Evolutionary conservation across 2,888 invertebrate species (phyloP).

Genomic region (Drosophila mimica): DNA sequence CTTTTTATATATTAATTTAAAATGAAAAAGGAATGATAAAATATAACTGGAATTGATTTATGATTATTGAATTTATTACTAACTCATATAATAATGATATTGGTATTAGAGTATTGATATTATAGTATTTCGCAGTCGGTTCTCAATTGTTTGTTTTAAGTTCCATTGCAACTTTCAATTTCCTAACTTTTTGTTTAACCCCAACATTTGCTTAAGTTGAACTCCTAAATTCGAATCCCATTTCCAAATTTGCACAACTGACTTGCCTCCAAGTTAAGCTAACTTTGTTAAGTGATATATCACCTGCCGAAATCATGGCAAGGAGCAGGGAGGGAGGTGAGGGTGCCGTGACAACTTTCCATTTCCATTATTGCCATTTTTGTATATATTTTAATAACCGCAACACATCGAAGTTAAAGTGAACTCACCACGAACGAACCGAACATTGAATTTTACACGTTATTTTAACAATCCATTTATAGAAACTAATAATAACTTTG

Average conservation of each 20-base stretch:
- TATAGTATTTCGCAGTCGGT: too few relatives aligned
- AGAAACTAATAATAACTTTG: slow-evolving; percentile 6
- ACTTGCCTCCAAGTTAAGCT: neutral
- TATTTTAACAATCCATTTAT: neutral
- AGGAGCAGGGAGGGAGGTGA: neutral
- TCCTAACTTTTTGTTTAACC: neutral
- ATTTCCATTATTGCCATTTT: neutral
- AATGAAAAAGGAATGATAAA: neutral
- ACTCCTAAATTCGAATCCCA: neutral
- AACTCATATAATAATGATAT: neutral
- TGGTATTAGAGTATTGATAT: too few relatives aligned
- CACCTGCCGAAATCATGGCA: neutral
- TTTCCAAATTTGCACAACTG: neutral
- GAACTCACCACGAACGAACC: neutral
- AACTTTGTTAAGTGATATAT: slow-evolving; percentile 15
- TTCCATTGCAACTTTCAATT: neutral
- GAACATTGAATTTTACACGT: slow-evolving; percentile 16
- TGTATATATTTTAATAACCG: neutral
- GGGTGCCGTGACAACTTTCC: slow-evolving; percentile 19
- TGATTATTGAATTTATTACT: neutral
- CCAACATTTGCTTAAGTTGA: neutral
- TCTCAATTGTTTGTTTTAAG: neutral
- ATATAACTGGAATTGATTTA: neutral
- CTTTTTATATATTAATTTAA: neutral
- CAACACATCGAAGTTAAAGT: slow-evolving; percentile 6